These are phyloP conservation scores for Drosophila aff. DNA, from an alignment of 1,140 invertebrate genomes.

Conservation along the genomic window DNA sequence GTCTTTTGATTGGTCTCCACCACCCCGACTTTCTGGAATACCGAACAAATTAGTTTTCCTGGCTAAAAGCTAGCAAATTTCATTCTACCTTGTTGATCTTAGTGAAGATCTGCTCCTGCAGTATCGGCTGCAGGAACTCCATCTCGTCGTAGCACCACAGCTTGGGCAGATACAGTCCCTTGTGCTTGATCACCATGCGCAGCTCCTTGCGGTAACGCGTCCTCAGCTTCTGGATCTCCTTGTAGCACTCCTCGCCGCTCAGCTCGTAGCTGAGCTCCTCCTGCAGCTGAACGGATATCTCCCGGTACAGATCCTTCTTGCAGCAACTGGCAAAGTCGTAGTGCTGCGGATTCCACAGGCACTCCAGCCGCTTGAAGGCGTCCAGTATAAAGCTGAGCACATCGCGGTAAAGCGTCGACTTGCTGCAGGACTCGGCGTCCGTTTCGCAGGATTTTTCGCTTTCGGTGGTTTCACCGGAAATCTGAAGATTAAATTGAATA, in stretches of 20 bases:
- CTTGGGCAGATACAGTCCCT: slow-evolving; percentile 77
- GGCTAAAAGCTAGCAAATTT: neutral
- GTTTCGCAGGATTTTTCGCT: slow-evolving; percentile 74
- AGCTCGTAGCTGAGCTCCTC: slow-evolving; percentile 70
- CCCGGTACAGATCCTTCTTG: slow-evolving; percentile 68
- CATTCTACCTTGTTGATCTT: slow-evolving; percentile 68
- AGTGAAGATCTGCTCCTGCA: slow-evolving; percentile 72
- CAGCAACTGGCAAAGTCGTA: slow-evolving; percentile 60
- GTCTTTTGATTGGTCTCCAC: slow-evolving; percentile 67
- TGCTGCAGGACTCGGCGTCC: slow-evolving; percentile 64
- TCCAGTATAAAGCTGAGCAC: slow-evolving; percentile 71
- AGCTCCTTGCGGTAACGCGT: slow-evolving; percentile 79
- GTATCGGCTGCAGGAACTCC: slow-evolving; percentile 71
- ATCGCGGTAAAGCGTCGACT: slow-evolving; percentile 63
- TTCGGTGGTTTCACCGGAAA: slow-evolving; percentile 50
- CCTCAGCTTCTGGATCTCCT: slow-evolving; percentile 74
- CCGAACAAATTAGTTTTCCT: neutral
- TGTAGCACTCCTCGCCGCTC: slow-evolving; percentile 70
- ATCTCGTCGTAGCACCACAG: slow-evolving; percentile 81
- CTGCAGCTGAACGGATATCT: slow-evolving; percentile 63
- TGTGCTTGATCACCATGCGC: slow-evolving; percentile 74
- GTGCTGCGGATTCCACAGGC: slow-evolving; percentile 77
- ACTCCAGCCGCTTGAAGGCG: slow-evolving; percentile 63
- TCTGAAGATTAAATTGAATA: slow-evolving; percentile 18
- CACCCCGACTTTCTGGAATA: slow-evolving; percentile 67